Percentiles rank a stretch among this genome's conserved stretches.
Conservation (phyloP, 2,113 vertebrate genomes). For the Irena cyanogastra region DNA sequence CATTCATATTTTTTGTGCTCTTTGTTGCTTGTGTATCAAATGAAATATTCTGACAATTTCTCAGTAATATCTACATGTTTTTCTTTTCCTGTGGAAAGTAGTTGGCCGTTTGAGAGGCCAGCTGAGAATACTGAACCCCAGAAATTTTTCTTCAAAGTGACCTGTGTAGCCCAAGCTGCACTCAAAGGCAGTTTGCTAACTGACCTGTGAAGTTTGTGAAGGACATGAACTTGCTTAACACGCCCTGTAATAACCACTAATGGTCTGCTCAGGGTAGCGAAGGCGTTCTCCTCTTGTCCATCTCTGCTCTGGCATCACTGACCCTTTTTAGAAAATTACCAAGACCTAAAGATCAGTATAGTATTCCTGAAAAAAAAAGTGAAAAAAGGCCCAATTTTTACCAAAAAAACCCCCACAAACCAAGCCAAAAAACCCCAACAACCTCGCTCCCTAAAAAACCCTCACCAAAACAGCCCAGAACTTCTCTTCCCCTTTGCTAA, state of each 20-base stretch:
- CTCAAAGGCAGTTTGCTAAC: background rate
- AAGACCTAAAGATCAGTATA: background rate
- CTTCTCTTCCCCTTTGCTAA: background rate
- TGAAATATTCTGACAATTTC: background rate
- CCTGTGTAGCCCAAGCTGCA: background rate
- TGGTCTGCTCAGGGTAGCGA: background rate
- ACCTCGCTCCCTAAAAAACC: background rate
- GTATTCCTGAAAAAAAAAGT: background rate
- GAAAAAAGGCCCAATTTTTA: background rate
- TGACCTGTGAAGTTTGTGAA: background rate
- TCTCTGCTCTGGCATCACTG: background rate
- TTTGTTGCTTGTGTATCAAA: background rate
- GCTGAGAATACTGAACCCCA: background rate
- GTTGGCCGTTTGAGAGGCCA: background rate
- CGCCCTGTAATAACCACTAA: background rate
- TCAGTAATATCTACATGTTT: background rate
- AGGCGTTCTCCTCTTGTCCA: background rate
- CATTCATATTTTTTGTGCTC: background rate
- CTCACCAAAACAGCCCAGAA: background rate
- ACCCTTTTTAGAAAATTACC: background rate
- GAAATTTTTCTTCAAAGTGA: background rate
- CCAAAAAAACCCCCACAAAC: rapidly evolving
- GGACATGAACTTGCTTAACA: background rate
- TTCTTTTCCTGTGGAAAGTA: background rate
- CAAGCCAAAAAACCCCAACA: no score